Conservation (phyloP, 2,113 vertebrate genomes). For the Microcebus murinus region DNA sequence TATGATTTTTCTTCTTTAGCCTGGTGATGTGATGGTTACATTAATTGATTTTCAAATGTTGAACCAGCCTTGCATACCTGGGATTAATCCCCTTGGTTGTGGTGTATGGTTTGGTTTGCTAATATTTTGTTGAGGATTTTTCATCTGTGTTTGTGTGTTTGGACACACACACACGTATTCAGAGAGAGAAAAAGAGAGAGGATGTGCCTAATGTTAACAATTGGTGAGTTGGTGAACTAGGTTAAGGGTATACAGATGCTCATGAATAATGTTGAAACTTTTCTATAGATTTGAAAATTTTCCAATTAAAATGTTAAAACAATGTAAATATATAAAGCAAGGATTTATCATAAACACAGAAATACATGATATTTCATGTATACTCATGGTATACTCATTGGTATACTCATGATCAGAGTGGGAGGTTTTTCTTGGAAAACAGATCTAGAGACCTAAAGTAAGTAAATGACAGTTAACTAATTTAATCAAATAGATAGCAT, state of each 20-base stretch:
- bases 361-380: background rate
- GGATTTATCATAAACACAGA: background rate
- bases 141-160: background rate
- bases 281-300: background rate
- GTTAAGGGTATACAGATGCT: background rate
- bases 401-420: background rate
- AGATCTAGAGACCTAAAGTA: background rate
- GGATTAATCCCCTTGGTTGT: background rate
- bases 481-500: no score
- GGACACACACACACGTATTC: no score
- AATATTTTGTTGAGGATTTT: background rate
- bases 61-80: background rate
- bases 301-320: background rate
- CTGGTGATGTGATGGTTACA: background rate
- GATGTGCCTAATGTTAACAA: background rate
- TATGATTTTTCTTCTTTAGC: background rate
- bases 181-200: background rate
- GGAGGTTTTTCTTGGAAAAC: background rate
- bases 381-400: no score
- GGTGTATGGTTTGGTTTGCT: background rate
- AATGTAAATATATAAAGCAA: background rate
- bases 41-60: background rate
- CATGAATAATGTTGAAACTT: background rate
- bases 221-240: background rate
- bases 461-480: background rate